Conservation (phyloP, 1,140 invertebrate genomes). For the Coenobita brevimanus region DNA sequence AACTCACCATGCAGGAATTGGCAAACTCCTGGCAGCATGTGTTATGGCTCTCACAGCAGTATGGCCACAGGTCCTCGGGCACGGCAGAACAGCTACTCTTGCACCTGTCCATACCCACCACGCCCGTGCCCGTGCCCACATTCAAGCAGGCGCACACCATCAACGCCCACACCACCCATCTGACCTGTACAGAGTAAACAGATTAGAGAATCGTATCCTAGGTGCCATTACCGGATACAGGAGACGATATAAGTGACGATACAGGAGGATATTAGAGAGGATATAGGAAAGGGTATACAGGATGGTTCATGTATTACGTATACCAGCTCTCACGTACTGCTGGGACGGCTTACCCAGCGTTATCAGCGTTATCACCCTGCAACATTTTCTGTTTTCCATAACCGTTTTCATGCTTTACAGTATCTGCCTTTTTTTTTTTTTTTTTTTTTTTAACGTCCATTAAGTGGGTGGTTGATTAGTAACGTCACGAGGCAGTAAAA, state of each 20-base stretch:
- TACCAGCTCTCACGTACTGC: not conserved
- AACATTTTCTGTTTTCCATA: not conserved
- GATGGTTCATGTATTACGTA: not conserved
- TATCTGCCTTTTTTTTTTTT: too few species aligned
- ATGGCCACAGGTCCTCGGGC: constrained; percentile 56
- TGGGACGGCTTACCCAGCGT: not conserved
- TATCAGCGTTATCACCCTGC: not conserved
- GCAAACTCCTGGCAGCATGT: constrained; percentile 56
- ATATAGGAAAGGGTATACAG: not conserved
- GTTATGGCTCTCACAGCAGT: constrained; percentile 45
- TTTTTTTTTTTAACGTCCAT: too few species aligned
- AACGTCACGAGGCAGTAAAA: too few species aligned
- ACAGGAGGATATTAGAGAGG: not conserved
- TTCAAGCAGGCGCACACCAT: not conserved
- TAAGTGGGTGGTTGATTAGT: too few species aligned
- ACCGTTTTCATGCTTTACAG: too few species aligned
- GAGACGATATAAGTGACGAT: not conserved
- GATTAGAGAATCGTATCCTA: too few species aligned
- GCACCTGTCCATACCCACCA: constrained; percentile 20
- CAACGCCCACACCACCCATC: constrained; percentile 21
- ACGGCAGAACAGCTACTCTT: constrained; percentile 35
- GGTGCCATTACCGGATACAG: too few species aligned
- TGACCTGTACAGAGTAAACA: too few species aligned
- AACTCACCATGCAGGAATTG: constrained; percentile 50
- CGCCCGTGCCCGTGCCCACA: not conserved